Evolutionary conservation across 2,797 vertebrate species (phyloP), one percentile per base, ranked within the genome.

Genomic region (Smutsia temminckii): DNA sequence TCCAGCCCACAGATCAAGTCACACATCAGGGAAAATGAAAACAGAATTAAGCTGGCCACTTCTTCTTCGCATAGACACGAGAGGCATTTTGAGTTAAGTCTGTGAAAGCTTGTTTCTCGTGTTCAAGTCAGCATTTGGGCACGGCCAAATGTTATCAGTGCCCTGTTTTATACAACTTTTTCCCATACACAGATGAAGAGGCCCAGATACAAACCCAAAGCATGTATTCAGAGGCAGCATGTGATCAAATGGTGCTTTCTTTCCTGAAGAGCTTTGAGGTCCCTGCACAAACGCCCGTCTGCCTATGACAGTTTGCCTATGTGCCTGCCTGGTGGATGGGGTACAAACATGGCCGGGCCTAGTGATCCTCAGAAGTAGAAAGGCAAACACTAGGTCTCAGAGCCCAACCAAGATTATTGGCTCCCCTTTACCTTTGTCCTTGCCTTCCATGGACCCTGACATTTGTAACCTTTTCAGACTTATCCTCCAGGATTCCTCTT

Each of bases 1-100:
- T 87, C 74, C 93, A 96, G 91, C 94, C 94, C 93, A 92, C 95
- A 96, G 94, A 97, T 97, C 97, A 96, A 95, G 92, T 96, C 95
- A 95, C 97, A 97, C 95, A 91, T 97, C 90, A 90, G 83, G 85
- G 79, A 95, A 97, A 97, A 97, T 97, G 95, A 96, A 97, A 97
- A 97, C 97, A 97, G 92, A 97, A 96, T 96, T 95, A 95, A 96
- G 66, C 80, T 95, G 97, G 94, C 97, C 87, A 96, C 89, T 96
- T 95, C 96, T 95, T 81, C 93, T 94, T 81, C 84, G 25, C 69
- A 89, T 63, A 95, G 91, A 95, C 83, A 93, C 4, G 84, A 92
- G 93, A 94, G 63, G 84, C 93, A 94, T 97, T 97, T 93, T 63
- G 42, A 97, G 59, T 85, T 64, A 84, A 93, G 91, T 89, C 83